Base-by-base conservation (phyloP, 2,113 vertebrate genomes). In the Spea multiplicata region DNA sequence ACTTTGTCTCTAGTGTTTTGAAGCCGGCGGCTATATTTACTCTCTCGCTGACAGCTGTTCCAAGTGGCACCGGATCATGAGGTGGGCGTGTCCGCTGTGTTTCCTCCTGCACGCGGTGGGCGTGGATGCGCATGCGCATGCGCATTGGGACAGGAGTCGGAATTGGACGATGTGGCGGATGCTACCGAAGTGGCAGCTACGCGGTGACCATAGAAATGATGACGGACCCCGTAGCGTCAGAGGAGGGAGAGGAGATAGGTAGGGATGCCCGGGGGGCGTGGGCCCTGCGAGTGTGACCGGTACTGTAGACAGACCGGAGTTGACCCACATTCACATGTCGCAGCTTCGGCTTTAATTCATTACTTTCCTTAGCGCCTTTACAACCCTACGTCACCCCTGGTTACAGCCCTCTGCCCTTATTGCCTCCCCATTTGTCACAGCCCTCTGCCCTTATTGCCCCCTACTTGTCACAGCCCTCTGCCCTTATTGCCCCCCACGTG, bases 231-330 rank as follows among this genome's bases (percentile, higher is more conserved):
- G 50, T 30, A 4, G 69, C 8, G 44, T 53, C 61, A 17, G 68
- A 12, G 13, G 61, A 17, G 44, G 76, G 69, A 64, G 76, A 72
- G 50, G 76, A 79, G 44, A 79, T 72, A 79, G 76, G 76, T 79
- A 79, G 48, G 76, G 52, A 17, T 8, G 45, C 13, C 46, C 5
- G 4, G 9, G 45, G 4, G 9, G 45, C 44, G 3, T 7, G 44
- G 44, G 45, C 17, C 5, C 17, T 44, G 8, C 6, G 44, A 6
- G 30, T 5, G 12, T 5, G 47, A 12, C 4, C 50, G 17, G 6
- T 48, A 47, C 44, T 5, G 1, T n/a, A 9, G 1, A 30, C 30
- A 30, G 30, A 30, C 30, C n/a, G 55, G 55, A n/a, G 55, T n/a
- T 59, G 55, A 13, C 10, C 5, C 55, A 59, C n/a, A 59, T 30